Conservation (phyloP, 2,888 invertebrate genomes). For the Cerastoderma edule region DNA sequence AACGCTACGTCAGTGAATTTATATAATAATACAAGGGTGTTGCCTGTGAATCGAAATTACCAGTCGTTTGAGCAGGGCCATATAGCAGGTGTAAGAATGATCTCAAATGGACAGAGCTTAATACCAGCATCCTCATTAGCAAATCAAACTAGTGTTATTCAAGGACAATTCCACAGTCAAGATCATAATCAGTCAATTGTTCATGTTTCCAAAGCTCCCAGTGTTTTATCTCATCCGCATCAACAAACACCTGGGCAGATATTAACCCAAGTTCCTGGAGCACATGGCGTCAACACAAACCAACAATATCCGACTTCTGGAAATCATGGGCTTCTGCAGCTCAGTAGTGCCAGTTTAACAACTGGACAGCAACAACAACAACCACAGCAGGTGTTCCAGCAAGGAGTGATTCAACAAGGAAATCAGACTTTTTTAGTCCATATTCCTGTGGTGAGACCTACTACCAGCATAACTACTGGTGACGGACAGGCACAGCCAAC, state of each 20-base stretch:
- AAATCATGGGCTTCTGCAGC: constrained; percentile 1
- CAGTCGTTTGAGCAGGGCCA: constrained; percentile 36
- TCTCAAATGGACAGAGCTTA: constrained; percentile 48
- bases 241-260: constrained; percentile 23
- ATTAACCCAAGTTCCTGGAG: constrained; percentile 9
- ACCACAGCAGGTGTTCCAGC: constrained; percentile 15
- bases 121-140: constrained; percentile 2
- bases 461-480: constrained; percentile 60
- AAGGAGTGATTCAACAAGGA: constrained; percentile 45
- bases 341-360: background rate
- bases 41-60: background rate
- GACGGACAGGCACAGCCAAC: constrained; percentile 55
- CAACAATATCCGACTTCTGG: constrained; percentile 7
- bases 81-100: constrained; percentile 38
- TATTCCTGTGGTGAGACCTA: constrained; percentile 71
- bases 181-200: too few species aligned
- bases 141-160: background rate
- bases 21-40: background rate
- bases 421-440: constrained; percentile 74
- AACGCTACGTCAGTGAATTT: too few species aligned
- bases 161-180: too few species aligned
- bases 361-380: constrained; percentile 4
- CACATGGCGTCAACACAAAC: constrained; percentile 1
- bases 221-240: constrained; percentile 28
- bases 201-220: too few species aligned